A percentile compares a stretch with the other conserved stretches of the same genome.
Evolutionary conservation across 2,888 invertebrate genomes (phyloP).

Genomic region (Chelonus formosanus): DNA sequence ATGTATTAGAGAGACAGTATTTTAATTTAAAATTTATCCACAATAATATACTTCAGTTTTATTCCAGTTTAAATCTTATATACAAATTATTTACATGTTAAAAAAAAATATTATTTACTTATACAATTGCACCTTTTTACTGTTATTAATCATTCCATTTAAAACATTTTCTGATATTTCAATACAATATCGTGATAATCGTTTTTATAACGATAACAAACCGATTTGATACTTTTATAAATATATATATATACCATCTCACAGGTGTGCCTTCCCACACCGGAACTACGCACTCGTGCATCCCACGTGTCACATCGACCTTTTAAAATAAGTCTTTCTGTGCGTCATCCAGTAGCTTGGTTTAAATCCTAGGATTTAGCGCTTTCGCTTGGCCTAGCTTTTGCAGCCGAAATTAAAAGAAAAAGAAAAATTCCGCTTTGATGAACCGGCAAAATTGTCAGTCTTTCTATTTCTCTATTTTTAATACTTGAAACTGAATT

Average conservation of each 20-base stretch:
- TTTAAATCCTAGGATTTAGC: constrained; percentile 26
- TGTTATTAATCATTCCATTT: constrained; percentile 3
- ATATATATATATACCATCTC: constrained; percentile 22
- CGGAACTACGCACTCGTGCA: constrained; percentile 42
- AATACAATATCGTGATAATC: not conserved
- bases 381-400: constrained; percentile 28
- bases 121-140: constrained; percentile 29
- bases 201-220: not conserved
- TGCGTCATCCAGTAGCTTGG: constrained; percentile 27
- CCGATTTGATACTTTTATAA: too few species aligned
- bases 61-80: not conserved
- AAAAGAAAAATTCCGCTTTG: constrained; percentile 20
- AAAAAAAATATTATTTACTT: constrained; percentile 26
- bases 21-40: too few species aligned
- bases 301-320: constrained; percentile 22
- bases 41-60: too few species aligned
- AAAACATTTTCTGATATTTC: constrained; percentile 8
- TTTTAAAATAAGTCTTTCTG: constrained; percentile 27
- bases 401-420: constrained; percentile 19
- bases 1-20: too few species aligned
- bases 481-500: too few species aligned
- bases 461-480: constrained; percentile 19
- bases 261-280: constrained; percentile 45
- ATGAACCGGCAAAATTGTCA: constrained; percentile 5
- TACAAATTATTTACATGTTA: constrained; percentile 33